These are phyloP conservation scores for Myotis vivesi DNA, from an alignment of 2,797 vertebrate species.

Conservation along the genomic window DNA sequence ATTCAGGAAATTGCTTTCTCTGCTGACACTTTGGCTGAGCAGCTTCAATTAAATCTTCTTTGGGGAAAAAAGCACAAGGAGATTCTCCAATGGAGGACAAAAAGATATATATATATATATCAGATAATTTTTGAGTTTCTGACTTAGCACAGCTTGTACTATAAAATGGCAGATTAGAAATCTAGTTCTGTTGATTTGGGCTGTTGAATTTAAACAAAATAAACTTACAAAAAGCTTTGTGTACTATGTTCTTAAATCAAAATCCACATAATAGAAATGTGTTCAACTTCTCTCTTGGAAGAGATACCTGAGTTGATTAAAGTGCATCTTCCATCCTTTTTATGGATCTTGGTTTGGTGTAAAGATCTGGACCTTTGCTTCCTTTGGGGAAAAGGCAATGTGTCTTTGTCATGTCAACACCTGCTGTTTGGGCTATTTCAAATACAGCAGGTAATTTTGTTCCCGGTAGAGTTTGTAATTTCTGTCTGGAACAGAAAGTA, in stretches of 20 bases:
- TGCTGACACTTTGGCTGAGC: neutral
- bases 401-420: constrained; percentile 20
- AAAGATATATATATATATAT: neutral
- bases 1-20: neutral
- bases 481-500: constrained; percentile 50
- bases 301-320: neutral
- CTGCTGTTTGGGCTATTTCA: constrained; percentile 25
- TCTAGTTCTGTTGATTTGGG: neutral
- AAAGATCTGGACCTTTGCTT: constrained; percentile 14
- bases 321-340: neutral
- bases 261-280: neutral
- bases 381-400: neutral
- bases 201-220: neutral
- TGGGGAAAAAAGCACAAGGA: neutral
- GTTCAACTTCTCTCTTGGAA: neutral
- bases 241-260: neutral
- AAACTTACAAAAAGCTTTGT: neutral
- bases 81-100: neutral
- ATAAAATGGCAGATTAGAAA: neutral
- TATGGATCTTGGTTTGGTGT: neutral
- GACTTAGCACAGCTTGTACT: neutral
- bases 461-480: neutral
- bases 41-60: constrained; percentile 22
- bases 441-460: constrained; percentile 21
- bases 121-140: neutral